These are phyloP conservation scores for Apogon hyalosoma DNA, from an alignment of 2,797 vertebrate genomes.

Conservation along the genomic window DNA sequence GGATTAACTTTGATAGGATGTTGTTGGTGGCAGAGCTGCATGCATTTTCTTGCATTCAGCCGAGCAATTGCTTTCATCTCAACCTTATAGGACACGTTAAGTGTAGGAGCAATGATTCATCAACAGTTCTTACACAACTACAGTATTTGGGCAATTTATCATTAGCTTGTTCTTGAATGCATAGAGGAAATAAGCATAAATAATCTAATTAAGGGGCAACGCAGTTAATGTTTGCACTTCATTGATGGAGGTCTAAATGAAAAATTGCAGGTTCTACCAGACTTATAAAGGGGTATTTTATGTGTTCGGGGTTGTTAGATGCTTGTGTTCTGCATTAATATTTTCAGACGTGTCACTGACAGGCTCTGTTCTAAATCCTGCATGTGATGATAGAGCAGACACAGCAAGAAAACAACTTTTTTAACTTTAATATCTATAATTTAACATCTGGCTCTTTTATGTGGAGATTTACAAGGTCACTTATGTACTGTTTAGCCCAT, in stretches of 20 bases:
- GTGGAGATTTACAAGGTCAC: not conserved
- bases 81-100: conserved; percentile 43
- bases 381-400: not conserved
- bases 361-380: not conserved
- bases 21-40: conserved; percentile 12
- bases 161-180: conserved; percentile 30
- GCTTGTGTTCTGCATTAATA: not conserved
- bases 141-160: conserved; percentile 49
- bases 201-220: conserved; percentile 41
- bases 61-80: conserved; percentile 42
- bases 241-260: conserved; percentile 26
- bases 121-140: conserved; percentile 59
- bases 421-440: not conserved
- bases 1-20: conserved; percentile 52
- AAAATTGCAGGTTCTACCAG: not conserved
- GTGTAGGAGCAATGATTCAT: conserved; percentile 65
- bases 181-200: conserved; percentile 52
- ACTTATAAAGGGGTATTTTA: not conserved
- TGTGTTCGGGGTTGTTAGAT: not conserved
- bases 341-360: not conserved
- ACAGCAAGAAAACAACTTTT: not conserved
- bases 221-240: conserved; percentile 42
- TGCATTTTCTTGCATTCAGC: conserved; percentile 46
- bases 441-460: not conserved
- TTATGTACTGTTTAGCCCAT: too few species aligned